Evolutionary conservation across 2,888 invertebrate species (phyloP).

Genomic region (Cistogaster globosa): DNA sequence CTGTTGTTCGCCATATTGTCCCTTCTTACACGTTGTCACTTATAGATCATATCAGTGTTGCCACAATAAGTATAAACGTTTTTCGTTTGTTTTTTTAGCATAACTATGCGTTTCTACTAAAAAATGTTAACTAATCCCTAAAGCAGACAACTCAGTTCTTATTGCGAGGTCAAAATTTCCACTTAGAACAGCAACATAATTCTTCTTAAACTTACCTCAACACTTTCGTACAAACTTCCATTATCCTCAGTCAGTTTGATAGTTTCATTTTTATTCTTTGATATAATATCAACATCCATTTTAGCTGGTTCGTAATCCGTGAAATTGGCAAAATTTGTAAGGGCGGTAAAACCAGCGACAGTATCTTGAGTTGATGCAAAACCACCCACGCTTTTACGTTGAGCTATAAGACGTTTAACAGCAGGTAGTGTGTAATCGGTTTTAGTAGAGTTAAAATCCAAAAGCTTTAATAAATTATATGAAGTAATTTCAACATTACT

Average conservation of each 20-base stretch:
- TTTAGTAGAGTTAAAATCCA: conserved; percentile 75
- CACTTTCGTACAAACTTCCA: conserved; percentile 91
- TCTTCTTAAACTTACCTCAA: conserved; percentile 84
- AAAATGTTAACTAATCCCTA: no score
- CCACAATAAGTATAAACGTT: no score
- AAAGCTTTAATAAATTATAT: conserved; percentile 77
- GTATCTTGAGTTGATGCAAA: conserved; percentile 91
- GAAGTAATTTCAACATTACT: conserved; percentile 49
- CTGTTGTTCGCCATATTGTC: no score
- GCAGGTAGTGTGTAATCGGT: conserved; percentile 82
- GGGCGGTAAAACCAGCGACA: conserved; percentile 88
- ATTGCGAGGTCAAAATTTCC: no score
- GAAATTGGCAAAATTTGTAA: conserved; percentile 84
- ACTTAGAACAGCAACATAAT: not conserved
- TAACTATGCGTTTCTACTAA: no score
- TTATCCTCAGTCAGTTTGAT: conserved; percentile 90
- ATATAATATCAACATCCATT: conserved; percentile 84
- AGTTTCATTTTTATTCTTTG: conserved; percentile 79
- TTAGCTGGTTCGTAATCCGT: conserved; percentile 84
- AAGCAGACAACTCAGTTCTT: no score
- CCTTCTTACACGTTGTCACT: no score
- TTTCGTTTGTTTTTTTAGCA: no score
- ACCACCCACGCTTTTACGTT: conserved; percentile 88
- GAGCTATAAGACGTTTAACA: conserved; percentile 89
- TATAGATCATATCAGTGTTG: no score